Base-by-base conservation (phyloP, 2,113 vertebrate species). In the Morone saxatilis region DNA sequence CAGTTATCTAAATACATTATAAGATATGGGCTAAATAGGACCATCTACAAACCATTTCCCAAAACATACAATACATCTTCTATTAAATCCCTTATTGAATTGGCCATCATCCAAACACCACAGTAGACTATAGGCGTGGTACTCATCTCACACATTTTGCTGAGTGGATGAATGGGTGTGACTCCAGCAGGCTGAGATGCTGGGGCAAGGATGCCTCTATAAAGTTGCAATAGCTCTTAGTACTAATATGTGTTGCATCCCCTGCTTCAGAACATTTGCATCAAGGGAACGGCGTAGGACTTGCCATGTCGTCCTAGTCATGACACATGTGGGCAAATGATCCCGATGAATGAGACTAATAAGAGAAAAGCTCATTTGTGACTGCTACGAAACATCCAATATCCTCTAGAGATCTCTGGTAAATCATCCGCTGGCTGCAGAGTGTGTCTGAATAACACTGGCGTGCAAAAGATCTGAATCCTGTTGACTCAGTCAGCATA, bases 401-500 rank as follows among this genome's bases (percentile, higher is more conserved):
- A 31, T 31, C 31, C 31, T 31, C 31, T 31, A 31, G 31, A 31
- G 31, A 31, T 63, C 68, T 2, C 13, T 16, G 4, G 12, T 2
- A 16, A 13, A 56, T 67, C 47, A 81, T 25, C 51, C 56, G 74
- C 38, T 77, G 54, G 73, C 41, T 69, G 51, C 70, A 67, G 48
- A 6, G 25, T 80, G 54, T 63, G 25, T 71, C 68, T 22, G 48
- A 54, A 86, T 69, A 61, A 72, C 60, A 71, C 70, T 76, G 67
- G 67, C 45, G 76, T 81, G 71, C 62, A 66, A 78, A 76, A 70
- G 19, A 88, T 76, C 45, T 76, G 79, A 81, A 68, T 85, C 62
- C 76, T 66, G 88, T 81, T 84, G 90, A 93, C 91, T 93, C 91
- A 93, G 89, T 89, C 91, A 88, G 88, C 88, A 90, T 77, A 91